These are phyloP conservation scores for Malthinus seriepunctatus DNA, from an alignment of 2,888 invertebrate species.

Conservation along the genomic window DNA sequence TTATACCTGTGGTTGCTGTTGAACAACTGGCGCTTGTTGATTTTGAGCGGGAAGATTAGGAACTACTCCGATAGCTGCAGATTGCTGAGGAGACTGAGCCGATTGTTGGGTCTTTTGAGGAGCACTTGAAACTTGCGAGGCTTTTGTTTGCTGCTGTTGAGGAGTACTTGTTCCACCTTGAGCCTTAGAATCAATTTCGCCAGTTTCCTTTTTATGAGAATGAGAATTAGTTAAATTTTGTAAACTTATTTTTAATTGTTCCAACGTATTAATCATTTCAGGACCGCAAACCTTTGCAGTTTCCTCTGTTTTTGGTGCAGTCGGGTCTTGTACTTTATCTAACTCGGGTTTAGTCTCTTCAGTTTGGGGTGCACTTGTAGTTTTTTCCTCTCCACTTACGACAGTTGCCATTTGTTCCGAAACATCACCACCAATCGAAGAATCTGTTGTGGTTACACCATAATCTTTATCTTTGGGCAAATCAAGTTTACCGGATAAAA, in stretches of 20 bases:
- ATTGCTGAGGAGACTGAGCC: conserved; percentile 15
- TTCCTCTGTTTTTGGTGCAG: conserved; percentile 35
- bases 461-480: conserved; percentile 51
- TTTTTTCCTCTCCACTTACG: background rate
- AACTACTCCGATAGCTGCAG: conserved; percentile 15
- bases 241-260: conserved; percentile 61
- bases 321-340: conserved; percentile 29
- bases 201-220: conserved; percentile 46
- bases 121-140: conserved; percentile 22
- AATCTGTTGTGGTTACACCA: conserved; percentile 29
- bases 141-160: conserved; percentile 15
- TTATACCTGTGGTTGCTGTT: conserved; percentile 11
- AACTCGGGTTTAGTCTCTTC: conserved; percentile 33
- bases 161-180: conserved; percentile 13
- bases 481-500: conserved; percentile 62
- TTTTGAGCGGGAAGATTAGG: background rate
- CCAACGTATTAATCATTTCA: conserved; percentile 59
- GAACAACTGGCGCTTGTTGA: background rate
- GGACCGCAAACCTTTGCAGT: conserved; percentile 48
- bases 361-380: background rate
- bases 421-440: background rate
- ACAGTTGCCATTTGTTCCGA: background rate
- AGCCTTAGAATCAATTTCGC: conserved; percentile 23
- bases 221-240: conserved; percentile 62
- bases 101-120: conserved; percentile 25